phyloP scores from a whole-genome alignment of 2,888 invertebrate genomes.

The Meganola albula region DNA sequence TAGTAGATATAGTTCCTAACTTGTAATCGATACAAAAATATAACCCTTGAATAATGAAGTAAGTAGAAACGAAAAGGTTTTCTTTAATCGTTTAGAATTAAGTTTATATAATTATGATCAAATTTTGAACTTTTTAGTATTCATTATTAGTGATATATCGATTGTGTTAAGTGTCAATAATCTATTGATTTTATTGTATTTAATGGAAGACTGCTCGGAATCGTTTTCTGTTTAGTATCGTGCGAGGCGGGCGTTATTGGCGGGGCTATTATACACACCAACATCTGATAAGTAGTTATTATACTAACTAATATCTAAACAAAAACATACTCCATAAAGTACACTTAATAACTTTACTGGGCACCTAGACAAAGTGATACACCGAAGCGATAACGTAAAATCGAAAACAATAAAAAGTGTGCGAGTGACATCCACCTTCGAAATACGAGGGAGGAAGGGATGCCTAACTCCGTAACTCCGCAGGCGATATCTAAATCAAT shows the following conservation, averaged over 20 bases:
- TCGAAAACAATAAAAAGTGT: no score
- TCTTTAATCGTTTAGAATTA: slow-evolving; percentile 47
- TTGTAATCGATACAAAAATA: slow-evolving; percentile 71
- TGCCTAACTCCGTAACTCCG: no score
- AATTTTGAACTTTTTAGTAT: slow-evolving; percentile 50
- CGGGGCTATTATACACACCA: no score
- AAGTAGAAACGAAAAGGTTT: slow-evolving; percentile 51
- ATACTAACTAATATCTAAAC: no score
- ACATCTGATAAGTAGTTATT: no score
- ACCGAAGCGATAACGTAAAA: no score
- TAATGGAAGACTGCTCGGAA: slow-evolving; percentile 70
- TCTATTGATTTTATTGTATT: slow-evolving; percentile 52
- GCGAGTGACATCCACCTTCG: no score
- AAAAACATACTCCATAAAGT: no score
- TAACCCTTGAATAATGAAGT: slow-evolving; percentile 65
- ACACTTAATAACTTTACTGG: no score
- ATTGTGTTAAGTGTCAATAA: slow-evolving; percentile 43
- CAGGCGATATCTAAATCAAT: no score
- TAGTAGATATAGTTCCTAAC: slow-evolving; percentile 71
- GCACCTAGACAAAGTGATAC: no score
- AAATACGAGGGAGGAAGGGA: no score
- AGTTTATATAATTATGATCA: slow-evolving; percentile 55
- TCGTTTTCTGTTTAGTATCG: slow-evolving; percentile 46
- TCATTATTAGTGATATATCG: slow-evolving; percentile 47
- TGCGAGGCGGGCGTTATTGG: slow-evolving; percentile 13